Evolutionary conservation across 2,888 invertebrate species (phyloP).

Genomic region (Drosophila vallismaia): DNA sequence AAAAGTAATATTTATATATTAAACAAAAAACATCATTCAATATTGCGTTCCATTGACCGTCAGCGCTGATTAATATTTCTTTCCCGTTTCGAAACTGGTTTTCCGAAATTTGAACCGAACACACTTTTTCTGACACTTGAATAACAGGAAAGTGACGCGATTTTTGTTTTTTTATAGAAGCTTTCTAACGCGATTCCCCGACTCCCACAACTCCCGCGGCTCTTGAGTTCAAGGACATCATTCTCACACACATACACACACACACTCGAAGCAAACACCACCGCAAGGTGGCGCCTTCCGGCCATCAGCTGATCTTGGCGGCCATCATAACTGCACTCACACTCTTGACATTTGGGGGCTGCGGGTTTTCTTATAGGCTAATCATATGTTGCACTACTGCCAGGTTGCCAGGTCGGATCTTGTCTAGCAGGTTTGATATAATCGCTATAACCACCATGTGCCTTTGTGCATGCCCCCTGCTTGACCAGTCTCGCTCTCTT

Average conservation of each 20-base stretch:
- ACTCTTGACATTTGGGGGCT: conserved; percentile 6
- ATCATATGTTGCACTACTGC: conserved; percentile 35
- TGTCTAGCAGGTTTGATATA: conserved; percentile 43
- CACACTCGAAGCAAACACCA: not conserved
- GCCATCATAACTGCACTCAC: conserved; percentile 19
- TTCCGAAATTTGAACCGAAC: conserved; percentile 23
- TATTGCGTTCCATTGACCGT: conserved; percentile 79
- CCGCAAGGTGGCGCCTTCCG: conserved; percentile 8
- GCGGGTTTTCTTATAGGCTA: conserved; percentile 22
- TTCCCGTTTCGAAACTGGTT: conserved; percentile 23
- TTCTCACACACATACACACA: not conserved
- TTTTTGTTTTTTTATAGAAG: conserved; percentile 12
- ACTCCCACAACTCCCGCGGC: not conserved
- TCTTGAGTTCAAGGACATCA: conserved; percentile 26
- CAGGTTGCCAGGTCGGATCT: conserved; percentile 11
- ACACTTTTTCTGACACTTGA: conserved; percentile 18
- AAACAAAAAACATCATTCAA: conserved; percentile 20
- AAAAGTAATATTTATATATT: conserved; percentile 4
- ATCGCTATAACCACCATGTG: conserved; percentile 47
- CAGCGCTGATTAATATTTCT: conserved; percentile 43
- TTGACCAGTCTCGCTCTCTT: conserved; percentile 30
- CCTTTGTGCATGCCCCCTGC: conserved; percentile 36
- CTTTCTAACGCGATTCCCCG: conserved; percentile 1
- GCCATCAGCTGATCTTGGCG: conserved; percentile 29
- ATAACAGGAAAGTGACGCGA: conserved; percentile 38